Conservation (phyloP, 23 tunicate species). For the Corella eumyota region DNA sequence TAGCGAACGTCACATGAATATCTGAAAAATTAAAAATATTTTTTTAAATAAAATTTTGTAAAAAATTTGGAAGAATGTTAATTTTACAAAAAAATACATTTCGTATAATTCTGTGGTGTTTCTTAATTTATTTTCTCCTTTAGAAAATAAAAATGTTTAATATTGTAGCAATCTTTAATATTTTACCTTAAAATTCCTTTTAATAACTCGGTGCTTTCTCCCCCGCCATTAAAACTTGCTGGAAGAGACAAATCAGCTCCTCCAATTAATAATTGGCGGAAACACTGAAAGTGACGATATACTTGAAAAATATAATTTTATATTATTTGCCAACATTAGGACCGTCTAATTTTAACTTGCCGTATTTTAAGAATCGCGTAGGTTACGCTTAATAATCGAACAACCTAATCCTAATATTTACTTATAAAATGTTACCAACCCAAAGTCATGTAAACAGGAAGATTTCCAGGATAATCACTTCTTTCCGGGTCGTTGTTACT, state of each 20-base stretch:
- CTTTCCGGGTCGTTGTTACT: not conserved
- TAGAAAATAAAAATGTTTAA: no score
- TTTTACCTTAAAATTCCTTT: constrained; percentile 47
- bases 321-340: not conserved
- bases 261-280: constrained; percentile 39
- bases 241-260: constrained; percentile 72
- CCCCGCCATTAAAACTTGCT: constrained; percentile 10
- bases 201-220: constrained; percentile 9
- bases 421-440: constrained; percentile 17
- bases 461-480: constrained; percentile 14
- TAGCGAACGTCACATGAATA: constrained; percentile 73
- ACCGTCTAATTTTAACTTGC: not conserved
- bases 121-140: no score
- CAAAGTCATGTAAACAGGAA: constrained; percentile 64
- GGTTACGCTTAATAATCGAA: not conserved
- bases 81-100: no score
- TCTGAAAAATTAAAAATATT: no score
- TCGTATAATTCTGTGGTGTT: no score
- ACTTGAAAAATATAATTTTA: constrained; percentile 25
- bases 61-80: no score
- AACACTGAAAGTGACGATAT: constrained; percentile 79
- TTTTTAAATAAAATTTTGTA: no score
- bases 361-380: no score
- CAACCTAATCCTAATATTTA: no score
- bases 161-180: no score